A percentile compares a stretch with the other conserved stretches of the same genome.
Conservation (phyloP, 2,888 invertebrate genomes). For the Balanococcus diminutus region DNA sequence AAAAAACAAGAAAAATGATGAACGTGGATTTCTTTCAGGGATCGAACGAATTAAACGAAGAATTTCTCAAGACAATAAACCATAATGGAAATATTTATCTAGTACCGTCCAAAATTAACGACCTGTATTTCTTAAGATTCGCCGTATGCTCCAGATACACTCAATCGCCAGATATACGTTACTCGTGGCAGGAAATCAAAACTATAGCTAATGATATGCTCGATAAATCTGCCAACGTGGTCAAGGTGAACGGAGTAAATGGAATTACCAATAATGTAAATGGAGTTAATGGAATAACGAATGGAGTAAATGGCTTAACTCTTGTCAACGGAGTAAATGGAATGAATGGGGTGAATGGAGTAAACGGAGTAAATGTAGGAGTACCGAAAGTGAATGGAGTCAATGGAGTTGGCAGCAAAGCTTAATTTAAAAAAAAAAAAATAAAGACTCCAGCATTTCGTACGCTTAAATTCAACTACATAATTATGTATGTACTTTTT, state of each 20-base stretch:
- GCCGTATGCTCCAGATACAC: conserved; percentile 88
- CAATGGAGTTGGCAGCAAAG: background rate
- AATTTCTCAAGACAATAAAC: conserved; percentile 81
- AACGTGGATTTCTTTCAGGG: conserved; percentile 64
- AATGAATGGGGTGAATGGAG: background rate
- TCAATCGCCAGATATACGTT: conserved; percentile 78
- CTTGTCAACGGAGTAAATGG: background rate
- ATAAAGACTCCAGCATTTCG: background rate
- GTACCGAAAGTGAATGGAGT: background rate
- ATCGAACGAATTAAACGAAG: conserved; percentile 81
- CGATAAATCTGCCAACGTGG: background rate
- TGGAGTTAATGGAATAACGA: background rate
- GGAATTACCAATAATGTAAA: background rate
- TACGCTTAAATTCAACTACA: background rate
- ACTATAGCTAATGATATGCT: conserved; percentile 64
- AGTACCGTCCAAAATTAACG: conserved; percentile 87
- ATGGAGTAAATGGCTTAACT: background rate
- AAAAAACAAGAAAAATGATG: no score
- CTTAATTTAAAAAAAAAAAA: background rate
- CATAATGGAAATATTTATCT: conserved; percentile 89
- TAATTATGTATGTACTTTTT: no score
- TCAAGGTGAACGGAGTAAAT: background rate
- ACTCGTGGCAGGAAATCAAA: conserved; percentile 86
- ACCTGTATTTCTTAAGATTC: conserved; percentile 83
- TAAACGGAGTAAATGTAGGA: background rate